These are phyloP conservation scores for Hemithea aestivaria DNA, from an alignment of 2,888 invertebrate genomes.

Conservation along the genomic window DNA sequence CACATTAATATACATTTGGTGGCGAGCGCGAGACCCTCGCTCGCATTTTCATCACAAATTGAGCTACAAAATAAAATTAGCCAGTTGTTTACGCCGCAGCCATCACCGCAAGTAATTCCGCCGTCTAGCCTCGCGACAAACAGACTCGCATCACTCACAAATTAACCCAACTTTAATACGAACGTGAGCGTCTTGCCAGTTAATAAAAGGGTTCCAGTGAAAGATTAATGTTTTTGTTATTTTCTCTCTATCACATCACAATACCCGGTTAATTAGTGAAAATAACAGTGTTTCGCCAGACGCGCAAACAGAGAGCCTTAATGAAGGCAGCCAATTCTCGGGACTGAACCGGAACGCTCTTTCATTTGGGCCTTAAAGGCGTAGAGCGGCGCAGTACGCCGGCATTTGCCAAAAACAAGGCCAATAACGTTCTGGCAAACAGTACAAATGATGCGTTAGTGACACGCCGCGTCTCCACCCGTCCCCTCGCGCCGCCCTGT, in stretches of 20 bases:
- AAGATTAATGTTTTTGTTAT: conserved; percentile 59
- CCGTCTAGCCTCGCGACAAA: conserved; percentile 23
- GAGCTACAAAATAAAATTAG: conserved; percentile 65
- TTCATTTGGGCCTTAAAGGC: conserved; percentile 65
- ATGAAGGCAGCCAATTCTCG: conserved; percentile 71
- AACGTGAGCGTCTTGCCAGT: conserved; percentile 35
- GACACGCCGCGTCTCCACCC: conserved; percentile 56
- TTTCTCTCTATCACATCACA: conserved; percentile 60
- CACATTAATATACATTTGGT: conserved; percentile 75
- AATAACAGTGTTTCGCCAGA: conserved; percentile 73
- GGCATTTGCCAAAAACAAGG: conserved; percentile 74
- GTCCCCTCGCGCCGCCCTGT: conserved; percentile 34
- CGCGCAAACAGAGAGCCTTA: conserved; percentile 72
- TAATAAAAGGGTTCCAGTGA: conserved; percentile 36
- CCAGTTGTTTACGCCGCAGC: conserved; percentile 24
- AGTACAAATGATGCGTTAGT: conserved; percentile 75
- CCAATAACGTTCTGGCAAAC: conserved; percentile 74
- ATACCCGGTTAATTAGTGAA: conserved; percentile 71
- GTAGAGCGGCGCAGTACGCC: conserved; percentile 58
- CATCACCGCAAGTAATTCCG: conserved; percentile 25
- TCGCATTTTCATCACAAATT: conserved; percentile 63
- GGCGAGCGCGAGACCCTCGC: conserved; percentile 43
- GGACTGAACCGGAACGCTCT: conserved; percentile 61
- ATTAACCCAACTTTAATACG: conserved; percentile 33
- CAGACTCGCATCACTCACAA: conserved; percentile 21